Conservation (phyloP, 2,888 invertebrate species). For the Acanthopleura granulata region DNA sequence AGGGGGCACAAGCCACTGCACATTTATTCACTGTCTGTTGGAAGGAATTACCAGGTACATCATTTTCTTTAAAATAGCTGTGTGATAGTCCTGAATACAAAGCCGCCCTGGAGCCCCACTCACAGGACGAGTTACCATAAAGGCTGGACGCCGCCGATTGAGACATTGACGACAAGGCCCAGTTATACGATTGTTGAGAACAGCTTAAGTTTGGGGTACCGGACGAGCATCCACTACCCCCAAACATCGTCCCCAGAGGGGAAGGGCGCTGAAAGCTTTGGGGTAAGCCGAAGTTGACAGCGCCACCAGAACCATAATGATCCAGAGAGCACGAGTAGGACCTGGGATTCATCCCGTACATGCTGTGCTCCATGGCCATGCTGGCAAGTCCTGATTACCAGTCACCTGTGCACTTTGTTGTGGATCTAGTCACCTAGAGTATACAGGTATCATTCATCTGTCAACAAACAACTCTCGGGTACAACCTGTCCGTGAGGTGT, state of each 20-base stretch:
- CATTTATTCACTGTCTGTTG: slow-evolving; percentile 13
- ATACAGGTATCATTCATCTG: neutral
- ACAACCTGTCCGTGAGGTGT: neutral
- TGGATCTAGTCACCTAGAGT: neutral
- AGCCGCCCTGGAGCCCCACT: slow-evolving; percentile 9
- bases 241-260: slow-evolving; percentile 7
- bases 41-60: slow-evolving; percentile 14
- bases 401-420: neutral
- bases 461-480: slow-evolving; percentile 1
- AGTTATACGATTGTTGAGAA: slow-evolving; percentile 14
- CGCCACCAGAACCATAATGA: neutral
- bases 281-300: slow-evolving; percentile 13
- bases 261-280: slow-evolving; percentile 12
- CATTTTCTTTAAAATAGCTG: slow-evolving; percentile 15
- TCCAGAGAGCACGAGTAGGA: slow-evolving; percentile 8
- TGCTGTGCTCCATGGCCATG: slow-evolving; percentile 15
- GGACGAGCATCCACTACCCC: neutral
- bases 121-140: slow-evolving; percentile 8
- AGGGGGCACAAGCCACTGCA: slow-evolving; percentile 9
- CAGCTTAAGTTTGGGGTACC: slow-evolving; percentile 14
- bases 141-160: slow-evolving; percentile 8
- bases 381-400: neutral
- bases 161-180: slow-evolving; percentile 13
- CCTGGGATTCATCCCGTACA: slow-evolving; percentile 11
- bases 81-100: slow-evolving; percentile 14